phyloP scores from a whole-genome alignment of 1,140 invertebrate species.

The Heliconius melpomene region DNA sequence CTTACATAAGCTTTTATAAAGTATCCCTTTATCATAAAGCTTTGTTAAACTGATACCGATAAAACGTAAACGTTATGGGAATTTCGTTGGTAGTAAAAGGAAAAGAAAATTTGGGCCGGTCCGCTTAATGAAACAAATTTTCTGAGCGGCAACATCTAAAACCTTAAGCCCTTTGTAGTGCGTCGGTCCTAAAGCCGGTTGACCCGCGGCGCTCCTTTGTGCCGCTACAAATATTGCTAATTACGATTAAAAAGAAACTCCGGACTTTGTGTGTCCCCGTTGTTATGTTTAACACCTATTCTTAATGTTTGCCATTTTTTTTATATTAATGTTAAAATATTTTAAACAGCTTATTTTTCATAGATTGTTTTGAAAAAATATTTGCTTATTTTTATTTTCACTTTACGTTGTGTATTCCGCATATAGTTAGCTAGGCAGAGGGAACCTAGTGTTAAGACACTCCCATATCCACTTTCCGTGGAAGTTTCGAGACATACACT shows the following conservation, averaged over 20 bases:
- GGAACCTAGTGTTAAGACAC: not conserved
- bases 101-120: slow-evolving; percentile 68
- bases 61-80: slow-evolving; percentile 50
- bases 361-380: not conserved
- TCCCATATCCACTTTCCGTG: not conserved
- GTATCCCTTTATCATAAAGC: slow-evolving; percentile 41
- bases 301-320: not conserved
- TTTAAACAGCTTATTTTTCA: not conserved
- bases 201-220: slow-evolving; percentile 69
- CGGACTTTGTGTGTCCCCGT: slow-evolving; percentile 19
- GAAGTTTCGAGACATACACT: no score
- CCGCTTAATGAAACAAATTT: slow-evolving; percentile 79
- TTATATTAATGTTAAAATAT: not conserved
- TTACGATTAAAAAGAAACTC: slow-evolving; percentile 72
- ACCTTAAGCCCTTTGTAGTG: slow-evolving; percentile 76
- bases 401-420: no score
- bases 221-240: slow-evolving; percentile 74
- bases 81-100: slow-evolving; percentile 60
- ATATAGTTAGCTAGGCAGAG: no score
- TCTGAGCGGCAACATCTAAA: slow-evolving; percentile 73
- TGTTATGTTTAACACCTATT: slow-evolving; percentile 39
- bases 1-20: slow-evolving; percentile 29
- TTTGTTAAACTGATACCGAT: slow-evolving; percentile 47
- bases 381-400: no score
- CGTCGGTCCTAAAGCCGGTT: slow-evolving; percentile 64